These are phyloP conservation scores for Melanophora roralis DNA, from an alignment of 2,888 invertebrate genomes.

Conservation along the genomic window DNA sequence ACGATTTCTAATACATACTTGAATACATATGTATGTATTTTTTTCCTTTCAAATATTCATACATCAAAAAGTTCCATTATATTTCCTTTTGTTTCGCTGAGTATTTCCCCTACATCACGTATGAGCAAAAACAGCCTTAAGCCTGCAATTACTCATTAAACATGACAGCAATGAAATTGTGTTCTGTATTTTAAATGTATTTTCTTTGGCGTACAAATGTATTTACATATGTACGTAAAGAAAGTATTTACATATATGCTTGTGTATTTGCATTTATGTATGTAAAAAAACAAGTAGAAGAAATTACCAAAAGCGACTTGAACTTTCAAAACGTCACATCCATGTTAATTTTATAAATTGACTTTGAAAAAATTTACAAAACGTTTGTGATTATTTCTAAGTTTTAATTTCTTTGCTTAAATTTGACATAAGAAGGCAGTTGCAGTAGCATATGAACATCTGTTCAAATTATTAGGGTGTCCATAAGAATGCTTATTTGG, in stretches of 20 bases:
- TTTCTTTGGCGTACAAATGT: too few relatives aligned
- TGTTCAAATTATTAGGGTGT: too few relatives aligned
- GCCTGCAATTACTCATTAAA: slow-evolving; percentile 56
- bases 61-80: slow-evolving; percentile 3
- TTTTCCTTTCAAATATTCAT: slow-evolving; percentile 33
- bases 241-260: background rate
- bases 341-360: slow-evolving; percentile 60
- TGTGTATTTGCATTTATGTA: slow-evolving; percentile 25
- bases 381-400: slow-evolving; percentile 49
- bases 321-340: slow-evolving; percentile 25
- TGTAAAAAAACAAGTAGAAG: background rate
- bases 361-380: slow-evolving; percentile 47
- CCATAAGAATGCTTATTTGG: too few relatives aligned
- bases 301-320: slow-evolving; percentile 2
- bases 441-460: too few relatives aligned
- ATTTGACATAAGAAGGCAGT: background rate
- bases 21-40: slow-evolving; percentile 42
- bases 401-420: slow-evolving; percentile 42
- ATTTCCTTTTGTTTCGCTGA: background rate
- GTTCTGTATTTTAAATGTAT: slow-evolving; percentile 1
- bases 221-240: background rate
- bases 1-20: too few relatives aligned
- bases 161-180: slow-evolving; percentile 47
- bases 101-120: slow-evolving; percentile 46
- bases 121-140: slow-evolving; percentile 52